Evolutionary conservation across 1,140 invertebrate species (phyloP).

Genomic region (Paraescarpia echinospica): DNA sequence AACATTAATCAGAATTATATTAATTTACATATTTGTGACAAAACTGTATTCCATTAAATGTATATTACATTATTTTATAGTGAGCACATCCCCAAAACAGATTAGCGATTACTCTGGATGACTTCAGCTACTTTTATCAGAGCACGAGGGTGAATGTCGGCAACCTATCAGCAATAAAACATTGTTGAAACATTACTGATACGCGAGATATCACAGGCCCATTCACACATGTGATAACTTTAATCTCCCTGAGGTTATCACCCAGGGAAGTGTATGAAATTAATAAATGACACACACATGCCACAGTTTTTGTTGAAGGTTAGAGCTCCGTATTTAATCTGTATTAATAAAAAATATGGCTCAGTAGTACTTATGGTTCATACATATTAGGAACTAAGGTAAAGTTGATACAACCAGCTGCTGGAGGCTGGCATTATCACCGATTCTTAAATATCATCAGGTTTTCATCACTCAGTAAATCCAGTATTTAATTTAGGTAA

Average conservation of each 20-base stretch:
- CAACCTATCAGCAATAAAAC: not conserved
- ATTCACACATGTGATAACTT: not conserved
- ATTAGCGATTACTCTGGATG: not conserved
- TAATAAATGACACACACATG: not conserved
- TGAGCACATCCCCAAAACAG: not conserved
- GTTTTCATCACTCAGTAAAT: no score
- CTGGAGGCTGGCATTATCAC: not conserved
- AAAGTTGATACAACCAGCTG: not conserved
- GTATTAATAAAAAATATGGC: not conserved
- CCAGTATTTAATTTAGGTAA: no score
- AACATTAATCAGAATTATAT: not conserved
- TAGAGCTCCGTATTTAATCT: not conserved
- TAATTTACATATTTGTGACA: not conserved
- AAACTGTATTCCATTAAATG: not conserved
- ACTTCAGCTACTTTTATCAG: not conserved
- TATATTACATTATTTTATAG: not conserved
- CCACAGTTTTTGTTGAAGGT: not conserved
- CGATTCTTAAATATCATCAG: not conserved
- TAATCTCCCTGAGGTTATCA: not conserved
- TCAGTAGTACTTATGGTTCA: not conserved
- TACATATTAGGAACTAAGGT: not conserved
- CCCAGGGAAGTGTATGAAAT: not conserved
- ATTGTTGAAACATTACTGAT: not conserved
- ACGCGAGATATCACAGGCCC: not conserved
- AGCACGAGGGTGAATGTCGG: not conserved